Evolutionary conservation across 2,797 vertebrate genomes (phyloP).

Genomic region (Gymnopithys bicolor): DNA sequence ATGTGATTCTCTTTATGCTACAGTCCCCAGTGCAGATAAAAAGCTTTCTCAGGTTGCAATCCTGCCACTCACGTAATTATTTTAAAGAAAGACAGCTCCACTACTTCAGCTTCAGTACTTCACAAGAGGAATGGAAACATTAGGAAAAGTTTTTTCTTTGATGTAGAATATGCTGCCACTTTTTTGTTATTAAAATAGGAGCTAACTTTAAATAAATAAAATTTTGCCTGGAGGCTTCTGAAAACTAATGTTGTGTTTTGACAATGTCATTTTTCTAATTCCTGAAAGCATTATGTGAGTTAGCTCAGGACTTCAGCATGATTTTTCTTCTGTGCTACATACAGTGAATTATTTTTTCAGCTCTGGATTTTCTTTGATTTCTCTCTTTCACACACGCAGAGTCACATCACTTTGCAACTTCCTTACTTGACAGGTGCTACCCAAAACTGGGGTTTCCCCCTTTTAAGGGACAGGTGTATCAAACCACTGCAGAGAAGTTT

Average conservation of each 20-base stretch:
- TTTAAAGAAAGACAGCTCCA: conserved; percentile 55
- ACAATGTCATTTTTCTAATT: conserved; percentile 74
- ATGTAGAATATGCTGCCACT: conserved; percentile 73
- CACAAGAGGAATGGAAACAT: conserved; percentile 75
- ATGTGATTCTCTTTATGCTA: conserved; percentile 29
- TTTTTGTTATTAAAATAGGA: conserved; percentile 79
- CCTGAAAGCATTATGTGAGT: conserved; percentile 71
- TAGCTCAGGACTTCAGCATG: conserved; percentile 65
- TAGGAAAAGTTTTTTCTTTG: conserved; percentile 76
- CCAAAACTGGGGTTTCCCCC: not conserved
- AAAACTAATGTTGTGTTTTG: conserved; percentile 78
- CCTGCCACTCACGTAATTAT: conserved; percentile 57
- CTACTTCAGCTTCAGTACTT: conserved; percentile 54
- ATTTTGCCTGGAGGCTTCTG: conserved; percentile 77
- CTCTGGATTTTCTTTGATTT: conserved; percentile 61
- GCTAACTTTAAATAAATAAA: conserved; percentile 83
- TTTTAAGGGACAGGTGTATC: not conserved
- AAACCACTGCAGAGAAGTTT: not conserved
- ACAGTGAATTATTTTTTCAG: conserved; percentile 52
- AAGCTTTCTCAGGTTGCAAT: conserved; percentile 66
- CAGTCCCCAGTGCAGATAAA: conserved; percentile 57
- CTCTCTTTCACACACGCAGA: not conserved
- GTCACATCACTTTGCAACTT: not conserved
- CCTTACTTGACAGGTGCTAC: not conserved
- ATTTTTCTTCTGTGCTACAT: conserved; percentile 61